Evolutionary conservation across 2,888 invertebrate species (phyloP).

Genomic region (Rhynchonema sp.): DNA sequence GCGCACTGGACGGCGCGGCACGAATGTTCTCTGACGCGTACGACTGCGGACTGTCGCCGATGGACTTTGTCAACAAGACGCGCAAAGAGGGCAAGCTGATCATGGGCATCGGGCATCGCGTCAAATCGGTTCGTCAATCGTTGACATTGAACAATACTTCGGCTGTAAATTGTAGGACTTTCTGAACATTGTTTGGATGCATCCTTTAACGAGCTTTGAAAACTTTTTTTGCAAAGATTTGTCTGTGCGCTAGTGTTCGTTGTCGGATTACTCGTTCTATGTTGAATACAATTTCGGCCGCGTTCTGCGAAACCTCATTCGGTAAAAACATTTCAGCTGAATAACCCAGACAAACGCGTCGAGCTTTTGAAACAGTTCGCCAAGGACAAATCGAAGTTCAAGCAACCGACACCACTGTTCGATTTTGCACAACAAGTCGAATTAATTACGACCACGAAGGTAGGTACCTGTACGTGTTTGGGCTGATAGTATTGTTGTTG

Average conservation of each 20-base stretch:
- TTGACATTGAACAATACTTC: too few relatives aligned
- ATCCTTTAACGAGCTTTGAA: neutral
- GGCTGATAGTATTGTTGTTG: neutral
- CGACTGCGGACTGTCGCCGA: constrained; percentile 69
- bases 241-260: too few relatives aligned
- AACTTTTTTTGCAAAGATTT: neutral
- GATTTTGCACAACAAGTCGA: constrained; percentile 91
- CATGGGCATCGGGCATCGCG: constrained; percentile 92
- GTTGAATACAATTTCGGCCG: too few relatives aligned
- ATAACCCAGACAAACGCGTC: constrained; percentile 95
- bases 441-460: constrained; percentile 88
- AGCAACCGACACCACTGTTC: constrained; percentile 71
- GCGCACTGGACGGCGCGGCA: constrained; percentile 93
- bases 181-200: too few relatives aligned
- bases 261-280: too few relatives aligned
- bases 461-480: too few relatives aligned
- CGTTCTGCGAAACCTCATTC: too few relatives aligned
- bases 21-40: constrained; percentile 88
- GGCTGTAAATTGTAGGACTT: too few relatives aligned
- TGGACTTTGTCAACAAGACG: constrained; percentile 96
- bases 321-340: constrained; percentile 54
- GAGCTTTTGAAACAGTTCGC: constrained; percentile 85
- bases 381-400: constrained; percentile 52
- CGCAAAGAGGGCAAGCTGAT: constrained; percentile 88
- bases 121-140: constrained; percentile 44